Evolutionary conservation across 2,113 vertebrate species (phyloP).

Genomic region (Brachionichthys hirsutus): DNA sequence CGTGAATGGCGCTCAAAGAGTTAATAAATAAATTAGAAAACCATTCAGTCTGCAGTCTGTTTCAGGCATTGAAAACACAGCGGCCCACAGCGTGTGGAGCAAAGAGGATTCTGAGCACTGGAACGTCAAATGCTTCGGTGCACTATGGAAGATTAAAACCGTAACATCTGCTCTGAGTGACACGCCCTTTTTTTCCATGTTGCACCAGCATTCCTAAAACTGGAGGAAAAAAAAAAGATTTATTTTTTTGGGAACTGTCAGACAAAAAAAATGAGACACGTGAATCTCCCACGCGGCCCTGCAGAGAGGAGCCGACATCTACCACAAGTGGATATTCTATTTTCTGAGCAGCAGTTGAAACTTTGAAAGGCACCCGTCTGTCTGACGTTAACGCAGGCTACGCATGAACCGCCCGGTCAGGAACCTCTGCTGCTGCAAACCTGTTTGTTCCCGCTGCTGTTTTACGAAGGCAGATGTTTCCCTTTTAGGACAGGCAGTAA

Average conservation of each 20-base stretch:
- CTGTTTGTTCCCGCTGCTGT: constrained; percentile 13
- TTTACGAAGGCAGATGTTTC: constrained; percentile 31
- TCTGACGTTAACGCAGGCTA: constrained; percentile 28
- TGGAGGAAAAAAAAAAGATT: neutral
- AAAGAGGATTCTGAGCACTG: no score
- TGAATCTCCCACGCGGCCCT: constrained; percentile 22
- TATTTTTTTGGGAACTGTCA: no score
- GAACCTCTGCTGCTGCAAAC: neutral
- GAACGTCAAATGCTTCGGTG: constrained; percentile 32
- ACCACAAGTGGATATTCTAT: constrained; percentile 1
- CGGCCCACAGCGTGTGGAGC: no score
- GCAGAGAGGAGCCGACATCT: constrained; percentile 5
- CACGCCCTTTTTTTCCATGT: constrained; percentile 41
- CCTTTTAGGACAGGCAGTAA: constrained; percentile 16
- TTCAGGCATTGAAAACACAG: no score
- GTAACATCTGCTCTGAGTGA: constrained; percentile 44
- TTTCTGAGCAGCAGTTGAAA: constrained; percentile 20
- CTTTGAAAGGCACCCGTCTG: constrained; percentile 7
- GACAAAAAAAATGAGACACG: constrained; percentile 10
- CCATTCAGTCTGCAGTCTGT: no score
- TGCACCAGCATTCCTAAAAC: constrained; percentile 54
- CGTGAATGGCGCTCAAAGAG: no score
- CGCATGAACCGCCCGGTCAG: constrained; percentile 21
- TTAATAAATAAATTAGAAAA: no score
- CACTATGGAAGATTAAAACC: constrained; percentile 34